These are phyloP conservation scores for Acrossocheilus wenchowensis DNA, from an alignment of 2,797 vertebrate species.

Conservation along the genomic window DNA sequence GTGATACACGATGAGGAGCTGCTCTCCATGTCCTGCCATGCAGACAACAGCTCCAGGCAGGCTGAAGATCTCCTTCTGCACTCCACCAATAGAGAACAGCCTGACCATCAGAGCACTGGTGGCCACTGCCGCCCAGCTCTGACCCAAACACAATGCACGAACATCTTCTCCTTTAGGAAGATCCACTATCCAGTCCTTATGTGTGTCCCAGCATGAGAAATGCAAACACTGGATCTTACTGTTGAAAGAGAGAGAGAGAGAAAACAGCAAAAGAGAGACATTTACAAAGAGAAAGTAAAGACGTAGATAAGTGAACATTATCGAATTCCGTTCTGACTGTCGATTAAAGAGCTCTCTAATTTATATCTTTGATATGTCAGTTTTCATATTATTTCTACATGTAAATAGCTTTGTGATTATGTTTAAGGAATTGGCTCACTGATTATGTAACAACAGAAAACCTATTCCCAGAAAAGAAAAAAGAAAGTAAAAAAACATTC, in stretches of 20 bases:
- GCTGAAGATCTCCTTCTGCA: constrained; percentile 91
- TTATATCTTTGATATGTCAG: neutral
- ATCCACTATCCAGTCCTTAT: constrained; percentile 96
- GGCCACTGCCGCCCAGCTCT: constrained; percentile 90
- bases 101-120: constrained; percentile 84
- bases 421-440: neutral
- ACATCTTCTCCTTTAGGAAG: constrained; percentile 87
- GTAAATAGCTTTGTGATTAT: neutral
- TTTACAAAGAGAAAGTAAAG: neutral
- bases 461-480: too few species aligned
- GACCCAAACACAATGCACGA: constrained; percentile 88
- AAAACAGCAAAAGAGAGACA: neutral
- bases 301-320: neutral
- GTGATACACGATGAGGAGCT: constrained; percentile 88
- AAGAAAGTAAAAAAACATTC: neutral
- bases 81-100: constrained; percentile 88
- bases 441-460: too few species aligned
- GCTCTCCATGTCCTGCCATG: constrained; percentile 89
- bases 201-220: constrained; percentile 95
- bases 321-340: neutral
- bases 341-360: neutral
- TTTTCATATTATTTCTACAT: neutral
- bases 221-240: constrained; percentile 97
- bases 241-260: constrained; percentile 33
- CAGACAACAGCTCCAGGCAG: constrained; percentile 90